Evolutionary conservation across 2,113 vertebrate genomes (phyloP).

Genomic region (Acrocephalus kingi): DNA sequence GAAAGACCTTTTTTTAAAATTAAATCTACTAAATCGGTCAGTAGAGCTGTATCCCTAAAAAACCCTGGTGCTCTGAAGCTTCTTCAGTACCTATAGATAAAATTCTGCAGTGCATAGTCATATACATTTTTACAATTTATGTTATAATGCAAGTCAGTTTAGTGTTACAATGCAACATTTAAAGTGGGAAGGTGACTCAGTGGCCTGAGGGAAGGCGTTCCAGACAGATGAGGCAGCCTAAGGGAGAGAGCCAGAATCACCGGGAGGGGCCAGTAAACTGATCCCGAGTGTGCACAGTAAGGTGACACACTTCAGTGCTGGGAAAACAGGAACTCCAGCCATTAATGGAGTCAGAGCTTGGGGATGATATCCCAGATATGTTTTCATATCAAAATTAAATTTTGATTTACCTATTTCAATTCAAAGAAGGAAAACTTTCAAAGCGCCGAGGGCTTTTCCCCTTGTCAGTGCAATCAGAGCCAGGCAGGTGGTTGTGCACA

Average conservation of each 20-base stretch:
- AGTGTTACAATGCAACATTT: not conserved
- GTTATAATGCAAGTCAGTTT: not conserved
- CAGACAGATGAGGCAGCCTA: not conserved
- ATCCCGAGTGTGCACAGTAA: not conserved
- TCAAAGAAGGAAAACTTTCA: not conserved
- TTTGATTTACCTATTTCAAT: not conserved
- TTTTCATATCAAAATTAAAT: not conserved
- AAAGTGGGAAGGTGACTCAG: conserved; percentile 52
- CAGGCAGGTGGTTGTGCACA: not conserved
- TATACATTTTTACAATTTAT: not conserved
- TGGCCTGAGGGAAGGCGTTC: conserved; percentile 18
- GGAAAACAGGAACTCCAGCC: not conserved
- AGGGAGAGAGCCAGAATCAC: not conserved
- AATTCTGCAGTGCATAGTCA: not conserved
- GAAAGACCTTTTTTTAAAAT: not conserved
- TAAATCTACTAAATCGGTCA: not conserved
- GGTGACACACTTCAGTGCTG: not conserved
- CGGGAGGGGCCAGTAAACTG: not conserved
- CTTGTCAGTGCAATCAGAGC: not conserved
- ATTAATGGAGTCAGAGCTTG: not conserved
- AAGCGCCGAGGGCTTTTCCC: not conserved
- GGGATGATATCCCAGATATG: not conserved
- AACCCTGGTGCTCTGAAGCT: not conserved
- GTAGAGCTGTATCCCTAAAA: not conserved
- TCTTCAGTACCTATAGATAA: not conserved